These are phyloP conservation scores for Lates japonicus DNA, from an alignment of 2,797 vertebrate species.

Conservation along the genomic window DNA sequence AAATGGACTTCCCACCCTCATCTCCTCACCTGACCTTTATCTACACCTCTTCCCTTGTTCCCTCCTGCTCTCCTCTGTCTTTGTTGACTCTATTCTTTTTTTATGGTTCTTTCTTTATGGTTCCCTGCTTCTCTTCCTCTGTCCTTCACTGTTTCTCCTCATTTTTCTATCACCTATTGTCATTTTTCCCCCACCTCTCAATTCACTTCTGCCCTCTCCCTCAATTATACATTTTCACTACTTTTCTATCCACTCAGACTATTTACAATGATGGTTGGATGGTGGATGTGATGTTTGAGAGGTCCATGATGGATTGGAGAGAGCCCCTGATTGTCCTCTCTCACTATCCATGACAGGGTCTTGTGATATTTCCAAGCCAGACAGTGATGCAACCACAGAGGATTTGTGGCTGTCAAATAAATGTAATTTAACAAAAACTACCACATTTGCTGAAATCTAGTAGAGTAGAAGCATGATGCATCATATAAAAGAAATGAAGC, in stretches of 20 bases:
- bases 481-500: neutral
- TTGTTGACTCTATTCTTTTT: slow-evolving; percentile 19
- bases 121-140: neutral
- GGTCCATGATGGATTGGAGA: neutral
- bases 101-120: neutral
- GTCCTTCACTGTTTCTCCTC: neutral
- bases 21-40: slow-evolving; percentile 35
- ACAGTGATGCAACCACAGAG: neutral
- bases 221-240: neutral
- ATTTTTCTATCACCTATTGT: neutral
- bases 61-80: neutral
- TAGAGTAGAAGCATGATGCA: neutral
- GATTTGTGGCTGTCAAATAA: slow-evolving; percentile 5
- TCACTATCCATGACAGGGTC: neutral
- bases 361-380: neutral
- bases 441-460: neutral
- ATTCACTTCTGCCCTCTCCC: neutral
- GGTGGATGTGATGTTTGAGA: neutral
- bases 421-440: too few species aligned
- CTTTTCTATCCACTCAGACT: neutral
- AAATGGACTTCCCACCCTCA: slow-evolving; percentile 32
- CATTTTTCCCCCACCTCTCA: neutral
- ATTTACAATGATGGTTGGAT: neutral
- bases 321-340: slow-evolving; percentile 2
- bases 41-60: neutral